phyloP scores from a whole-genome alignment of 2,113 vertebrate species.

The Entelurus aequoreus region DNA sequence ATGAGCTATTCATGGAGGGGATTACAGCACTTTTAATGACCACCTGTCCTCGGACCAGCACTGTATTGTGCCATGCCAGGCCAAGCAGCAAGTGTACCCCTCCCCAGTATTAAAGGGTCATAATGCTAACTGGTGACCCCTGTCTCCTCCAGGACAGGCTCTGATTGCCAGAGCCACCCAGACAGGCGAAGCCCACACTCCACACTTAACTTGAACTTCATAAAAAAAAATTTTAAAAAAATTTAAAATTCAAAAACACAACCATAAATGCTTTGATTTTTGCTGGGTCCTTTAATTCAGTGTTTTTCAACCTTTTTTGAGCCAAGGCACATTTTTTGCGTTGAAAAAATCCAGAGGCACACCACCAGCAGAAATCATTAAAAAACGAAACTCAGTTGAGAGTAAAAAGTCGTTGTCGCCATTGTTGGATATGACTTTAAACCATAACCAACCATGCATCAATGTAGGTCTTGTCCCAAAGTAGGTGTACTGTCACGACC shows the following conservation, averaged over 20 bases:
- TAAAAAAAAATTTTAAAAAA: not conserved
- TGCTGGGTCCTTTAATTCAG: no score
- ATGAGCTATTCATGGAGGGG: slow-evolving; percentile 73
- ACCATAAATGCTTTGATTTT: no score
- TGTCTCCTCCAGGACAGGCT: slow-evolving; percentile 34
- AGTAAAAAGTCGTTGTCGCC: no score
- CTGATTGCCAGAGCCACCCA: slow-evolving; percentile 30
- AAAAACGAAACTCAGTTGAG: no score
- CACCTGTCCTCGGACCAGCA: slow-evolving; percentile 71
- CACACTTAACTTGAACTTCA: slow-evolving; percentile 1
- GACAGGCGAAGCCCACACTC: slow-evolving; percentile 9
- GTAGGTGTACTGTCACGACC: no score
- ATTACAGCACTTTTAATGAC: slow-evolving; percentile 75
- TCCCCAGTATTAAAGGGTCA: slow-evolving; percentile 49
- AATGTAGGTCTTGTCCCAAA: no score
- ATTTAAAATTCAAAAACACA: slow-evolving; percentile 1
- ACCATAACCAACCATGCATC: no score
- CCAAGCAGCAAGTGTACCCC: slow-evolving; percentile 44
- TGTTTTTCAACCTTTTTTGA: no score
- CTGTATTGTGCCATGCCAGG: slow-evolving; percentile 53
- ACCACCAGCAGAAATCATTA: no score
- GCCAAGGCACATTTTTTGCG: no score
- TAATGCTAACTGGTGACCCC: slow-evolving; percentile 50
- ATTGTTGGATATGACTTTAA: no score
- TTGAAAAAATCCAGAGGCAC: no score